Base-by-base conservation (phyloP, 2,113 vertebrate genomes). In the Regulus satrapa region DNA sequence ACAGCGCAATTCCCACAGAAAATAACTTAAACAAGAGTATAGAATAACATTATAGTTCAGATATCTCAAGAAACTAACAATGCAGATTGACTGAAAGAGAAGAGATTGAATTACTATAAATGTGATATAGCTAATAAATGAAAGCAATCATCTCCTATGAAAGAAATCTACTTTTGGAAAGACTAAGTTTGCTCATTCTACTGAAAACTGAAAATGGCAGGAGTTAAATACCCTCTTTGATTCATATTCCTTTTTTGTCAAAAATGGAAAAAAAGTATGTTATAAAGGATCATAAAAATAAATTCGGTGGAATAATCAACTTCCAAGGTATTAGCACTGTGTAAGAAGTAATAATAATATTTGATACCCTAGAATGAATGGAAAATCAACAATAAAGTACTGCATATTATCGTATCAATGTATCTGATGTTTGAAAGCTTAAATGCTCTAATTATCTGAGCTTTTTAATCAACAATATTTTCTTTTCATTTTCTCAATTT, bases 61-160 rank as follows among this genome's bases (percentile, higher is more conserved):
- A 75, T 88, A 59, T 80, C 77, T 92, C 34, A 56, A 73, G 28
- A 77, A 95, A 75, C 62, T 90, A 93, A 74, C 74, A 56, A 68
- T 43, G 43, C 31, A 41, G 73, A 49, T 72, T 63, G 82, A 77
- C 48, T 74, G 76, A 91, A 81, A 69, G 54, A 91, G 63, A 89
- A 77, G 31, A 78, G 56, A 79, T 69, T 85, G 61, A 93, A 73
- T 95, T 88, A 59, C 80, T 86, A 32, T 41, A 88, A 52, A 81
- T 89, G 68, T 61, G 48, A 85, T 89, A 63, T 18, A 83, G 64
- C 45, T 90, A 92, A 85, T 76, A 93, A 94, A 95, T 82, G 72
- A 82, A 58, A 63, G 12, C 59, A 62, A 48, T 92, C 2, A 83
- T 93, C 94, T 93, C 19, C 71, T 54, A 7, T 12, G 4, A 81